phyloP scores from a whole-genome alignment of 2,888 invertebrate genomes.

The Caenorhabditis drosophilae region DNA sequence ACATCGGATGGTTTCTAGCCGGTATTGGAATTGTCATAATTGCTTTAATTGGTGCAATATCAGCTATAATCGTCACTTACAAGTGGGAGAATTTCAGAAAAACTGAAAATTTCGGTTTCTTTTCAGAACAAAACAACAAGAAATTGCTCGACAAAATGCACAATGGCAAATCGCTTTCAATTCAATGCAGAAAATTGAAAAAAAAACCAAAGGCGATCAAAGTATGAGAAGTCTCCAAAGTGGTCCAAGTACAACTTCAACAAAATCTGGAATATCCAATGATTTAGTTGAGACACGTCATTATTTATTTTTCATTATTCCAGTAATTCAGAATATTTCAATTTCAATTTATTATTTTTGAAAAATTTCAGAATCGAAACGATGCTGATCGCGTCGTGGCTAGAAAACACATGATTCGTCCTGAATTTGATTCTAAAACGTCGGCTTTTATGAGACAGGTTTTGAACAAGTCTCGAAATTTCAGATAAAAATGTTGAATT shows the following conservation, averaged over 20 bases:
- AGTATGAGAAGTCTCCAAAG: slow-evolving; percentile 33
- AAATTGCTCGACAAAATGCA: slow-evolving; percentile 42
- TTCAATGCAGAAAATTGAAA: slow-evolving; percentile 20
- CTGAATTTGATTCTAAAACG: slow-evolving; percentile 11
- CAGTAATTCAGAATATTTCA: too few species aligned
- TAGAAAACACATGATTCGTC: slow-evolving; percentile 34
- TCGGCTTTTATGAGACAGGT: slow-evolving; percentile 12
- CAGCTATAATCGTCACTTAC: slow-evolving; percentile 10
- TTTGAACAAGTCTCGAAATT: neutral
- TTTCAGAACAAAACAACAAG: slow-evolving; percentile 39
- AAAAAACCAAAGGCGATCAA: slow-evolving; percentile 34
- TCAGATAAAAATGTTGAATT: slow-evolving; percentile 1
- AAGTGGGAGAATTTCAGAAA: slow-evolving; percentile 13
- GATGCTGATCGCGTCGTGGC: slow-evolving; percentile 43
- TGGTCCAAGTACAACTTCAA: slow-evolving; percentile 22
- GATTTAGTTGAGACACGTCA: slow-evolving; percentile 23
- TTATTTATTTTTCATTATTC: slow-evolving; percentile 22
- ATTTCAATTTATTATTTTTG: too few species aligned
- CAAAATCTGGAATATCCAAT: slow-evolving; percentile 15
- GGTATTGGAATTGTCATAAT: slow-evolving; percentile 28
- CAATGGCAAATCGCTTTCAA: slow-evolving; percentile 51
- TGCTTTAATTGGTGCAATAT: slow-evolving; percentile 18
- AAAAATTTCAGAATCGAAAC: slow-evolving; percentile 22
- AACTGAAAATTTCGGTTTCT: too few species aligned
- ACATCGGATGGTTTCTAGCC: slow-evolving; percentile 29